Evolutionary conservation across 2,113 vertebrate genomes (phyloP), one percentile per base, ranked within the genome.

Genomic region (Rhinopomastus cyanomelas): DNA sequence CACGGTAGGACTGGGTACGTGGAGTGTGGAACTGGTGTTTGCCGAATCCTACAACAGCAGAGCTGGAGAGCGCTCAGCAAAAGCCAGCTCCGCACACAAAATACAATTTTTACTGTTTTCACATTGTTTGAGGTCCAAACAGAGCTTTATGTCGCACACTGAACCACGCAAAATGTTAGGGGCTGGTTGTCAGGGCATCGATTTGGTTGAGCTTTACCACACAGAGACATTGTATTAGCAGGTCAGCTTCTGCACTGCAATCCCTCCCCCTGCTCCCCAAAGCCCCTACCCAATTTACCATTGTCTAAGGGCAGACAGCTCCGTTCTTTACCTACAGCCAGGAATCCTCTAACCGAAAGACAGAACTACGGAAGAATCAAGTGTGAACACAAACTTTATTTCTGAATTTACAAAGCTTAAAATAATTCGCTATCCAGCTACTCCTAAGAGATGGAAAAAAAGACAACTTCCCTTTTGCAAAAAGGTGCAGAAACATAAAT

Each of bases 371-470:
- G 8, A 21, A 69, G 74, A 87, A 64, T 16, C 51, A 75, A 71
- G 18, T 57, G 55, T 71, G 78, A 76, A 83, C 13, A 79, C 5
- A 48, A 11, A 80, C 59, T 97, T 97, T 97, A 97, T 96, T 97
- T 96, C 59, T 88, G 71, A 82, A 96, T 91, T 92, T 71, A 96
- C 25, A 89, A 65, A n/a, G 85, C 52, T 95, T 95, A 96, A 96
- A 95, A 96, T 85, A 96, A 90, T 89, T 72, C 85, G 80, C 83
- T 92, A 96, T 91, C 88, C 32, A 95, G 48, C 44, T 85, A 88
- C 36, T 79, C 83, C 81, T 84, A 94, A 95, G 92, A 89, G 95
- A 92, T 95, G 82, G 59, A 97, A 97, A 98, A 97, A 96, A 96
- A 97, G 76, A 97, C 94, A 72, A 94, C 53, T 89, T 90, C 22